phyloP scores from a whole-genome alignment of 2,113 vertebrate genomes.

The Scalopus aquaticus region DNA sequence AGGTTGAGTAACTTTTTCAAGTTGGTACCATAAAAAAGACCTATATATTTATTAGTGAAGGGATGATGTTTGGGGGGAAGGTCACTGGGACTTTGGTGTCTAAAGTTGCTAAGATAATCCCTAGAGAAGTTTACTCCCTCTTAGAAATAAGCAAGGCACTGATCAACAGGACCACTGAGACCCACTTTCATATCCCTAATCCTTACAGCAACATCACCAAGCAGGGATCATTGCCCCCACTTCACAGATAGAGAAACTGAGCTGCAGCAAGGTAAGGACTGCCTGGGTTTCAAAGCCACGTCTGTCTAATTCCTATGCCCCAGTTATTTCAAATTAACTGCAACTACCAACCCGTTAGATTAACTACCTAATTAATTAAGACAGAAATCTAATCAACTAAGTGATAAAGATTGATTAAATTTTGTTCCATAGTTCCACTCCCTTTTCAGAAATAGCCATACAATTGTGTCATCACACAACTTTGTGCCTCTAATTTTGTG shows the following conservation, averaged over 20 bases:
- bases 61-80: neutral
- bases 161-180: neutral
- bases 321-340: constrained; percentile 7
- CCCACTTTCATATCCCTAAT: neutral
- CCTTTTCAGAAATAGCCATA: neutral
- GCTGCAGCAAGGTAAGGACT: neutral
- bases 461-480: neutral
- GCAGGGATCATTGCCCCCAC: neutral
- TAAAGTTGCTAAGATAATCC: neutral
- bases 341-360: neutral
- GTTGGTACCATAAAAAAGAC: neutral
- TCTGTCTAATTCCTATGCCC: neutral
- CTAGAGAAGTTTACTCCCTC: neutral
- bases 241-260: neutral
- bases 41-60: neutral
- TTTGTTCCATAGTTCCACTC: neutral
- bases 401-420: neutral
- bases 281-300: neutral
- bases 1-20: neutral
- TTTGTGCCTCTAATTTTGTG: neutral
- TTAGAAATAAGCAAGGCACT: neutral
- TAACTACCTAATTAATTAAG: neutral
- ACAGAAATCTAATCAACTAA: neutral
- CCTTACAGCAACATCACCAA: neutral
- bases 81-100: neutral